Evolutionary conservation across 2,888 invertebrate genomes (phyloP).

Genomic region (Dendrolimus houi): DNA sequence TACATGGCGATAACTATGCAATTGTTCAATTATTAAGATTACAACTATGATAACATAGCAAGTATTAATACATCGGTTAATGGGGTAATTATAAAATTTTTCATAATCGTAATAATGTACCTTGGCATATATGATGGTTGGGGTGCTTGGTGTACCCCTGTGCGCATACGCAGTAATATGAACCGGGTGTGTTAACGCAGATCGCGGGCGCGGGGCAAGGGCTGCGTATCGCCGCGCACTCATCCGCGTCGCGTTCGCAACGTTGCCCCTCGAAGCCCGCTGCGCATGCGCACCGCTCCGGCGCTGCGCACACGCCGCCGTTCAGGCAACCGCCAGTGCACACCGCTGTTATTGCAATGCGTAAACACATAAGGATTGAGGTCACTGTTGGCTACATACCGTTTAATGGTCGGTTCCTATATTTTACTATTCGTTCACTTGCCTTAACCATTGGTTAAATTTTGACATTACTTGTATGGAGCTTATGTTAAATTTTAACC

Average conservation of each 20-base stretch:
- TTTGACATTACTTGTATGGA: too few species aligned
- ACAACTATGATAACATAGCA: too few species aligned
- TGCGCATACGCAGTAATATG: constrained; percentile 92
- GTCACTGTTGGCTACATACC: too few species aligned
- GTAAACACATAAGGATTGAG: too few species aligned
- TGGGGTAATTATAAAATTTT: not conserved
- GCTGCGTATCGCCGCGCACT: constrained; percentile 82
- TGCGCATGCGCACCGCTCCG: constrained; percentile 86
- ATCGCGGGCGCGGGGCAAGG: constrained; percentile 85
- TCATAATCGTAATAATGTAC: constrained; percentile 34
- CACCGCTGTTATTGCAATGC: constrained; percentile 75
- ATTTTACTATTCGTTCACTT: too few species aligned
- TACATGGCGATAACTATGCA: too few species aligned
- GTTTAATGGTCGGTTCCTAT: too few species aligned
- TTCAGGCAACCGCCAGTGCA: constrained; percentile 89
- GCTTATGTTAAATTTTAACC: too few species aligned
- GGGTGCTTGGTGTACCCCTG: constrained; percentile 81
- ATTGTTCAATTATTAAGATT: too few species aligned
- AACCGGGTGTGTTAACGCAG: constrained; percentile 93
- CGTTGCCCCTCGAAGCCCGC: constrained; percentile 87
- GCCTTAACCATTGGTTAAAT: too few species aligned
- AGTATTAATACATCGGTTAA: not conserved
- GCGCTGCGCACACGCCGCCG: constrained; percentile 87
- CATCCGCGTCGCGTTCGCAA: constrained; percentile 92
- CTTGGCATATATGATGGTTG: constrained; percentile 79